Evolutionary conservation across 2,797 vertebrate species (phyloP), one percentile per base, ranked within the genome.

Genomic region (Chromis chromis): DNA sequence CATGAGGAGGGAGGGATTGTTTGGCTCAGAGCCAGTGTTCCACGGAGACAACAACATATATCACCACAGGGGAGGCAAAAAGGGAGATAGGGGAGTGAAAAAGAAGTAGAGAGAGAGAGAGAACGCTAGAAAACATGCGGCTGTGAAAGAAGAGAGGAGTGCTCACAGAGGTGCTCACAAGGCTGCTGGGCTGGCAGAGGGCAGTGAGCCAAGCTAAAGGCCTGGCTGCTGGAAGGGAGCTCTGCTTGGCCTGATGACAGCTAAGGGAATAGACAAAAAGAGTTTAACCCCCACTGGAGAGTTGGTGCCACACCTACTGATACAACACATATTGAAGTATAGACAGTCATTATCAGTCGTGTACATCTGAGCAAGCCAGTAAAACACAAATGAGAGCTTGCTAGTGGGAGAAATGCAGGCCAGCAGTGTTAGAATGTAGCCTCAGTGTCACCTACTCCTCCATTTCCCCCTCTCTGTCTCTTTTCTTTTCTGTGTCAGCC

Each of bases 31-130:
- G 88, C 89, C 90, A 89, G 90, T 70, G 87, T 92, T 94, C 92
- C 93, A 88, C 88, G 88, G 93, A 94, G 91, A 95, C 92, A 92
- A 94, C 93, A 93, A 93, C 92, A 91, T 94, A 94, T 94, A 94
- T 94, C 92, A 94, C 93, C 83, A 80, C 89, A 81, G 89, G 87
- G 84, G 82, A 86, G 83, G 81, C 83, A 73, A 83, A 86, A 81
- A 90, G 84, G 69, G 70, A 88, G 90, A 91, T 90, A 80, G 86
- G 61, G 61, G 67, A 83, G 65, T 74, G 82, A 86, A 86, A 86
- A 82, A 82, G 84, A 83, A 88, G 76, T 73, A 86, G 77, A 87
- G 73, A 70, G 71, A n/a, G n/a, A 76, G 64, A 48, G 76, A 48
- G 69, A 72, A 80, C 71, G 86, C 85, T 82, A 86, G 81, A 89